Evolutionary conservation across 2,797 vertebrate genomes (phyloP).

Genomic region (Kryptolebias ocellatus): DNA sequence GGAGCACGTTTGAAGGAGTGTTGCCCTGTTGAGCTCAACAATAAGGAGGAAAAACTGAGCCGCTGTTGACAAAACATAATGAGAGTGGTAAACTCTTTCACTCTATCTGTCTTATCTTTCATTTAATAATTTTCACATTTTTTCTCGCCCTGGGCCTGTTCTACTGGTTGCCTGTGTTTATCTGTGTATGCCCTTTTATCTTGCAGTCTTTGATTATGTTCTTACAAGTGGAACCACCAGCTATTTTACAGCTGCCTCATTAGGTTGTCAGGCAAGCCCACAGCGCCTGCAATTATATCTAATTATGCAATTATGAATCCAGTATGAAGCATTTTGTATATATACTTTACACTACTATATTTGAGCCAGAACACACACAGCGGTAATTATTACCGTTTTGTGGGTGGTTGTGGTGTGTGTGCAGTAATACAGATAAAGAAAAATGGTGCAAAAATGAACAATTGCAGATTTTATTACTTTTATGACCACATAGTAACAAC

Average conservation of each 20-base stretch:
- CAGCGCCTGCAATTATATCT: conserved; percentile 71
- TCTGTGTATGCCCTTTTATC: conserved; percentile 65
- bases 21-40: conserved; percentile 33
- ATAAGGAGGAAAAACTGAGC: conserved; percentile 22
- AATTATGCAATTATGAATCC: conserved; percentile 74
- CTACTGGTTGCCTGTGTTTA: conserved; percentile 48
- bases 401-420: conserved; percentile 25
- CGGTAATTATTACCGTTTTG: conserved; percentile 51
- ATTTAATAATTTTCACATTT: conserved; percentile 29
- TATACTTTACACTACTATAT: conserved; percentile 51
- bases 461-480: conserved; percentile 12
- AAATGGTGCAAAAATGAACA: conserved; percentile 12
- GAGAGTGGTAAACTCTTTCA: conserved; percentile 36
- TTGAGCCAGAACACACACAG: conserved; percentile 32
- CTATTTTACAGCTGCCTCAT: conserved; percentile 69
- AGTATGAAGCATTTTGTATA: conserved; percentile 51
- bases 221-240: conserved; percentile 66
- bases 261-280: conserved; percentile 68
- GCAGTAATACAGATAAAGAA: conserved; percentile 15
- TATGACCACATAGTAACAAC: neutral
- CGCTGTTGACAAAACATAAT: conserved; percentile 54
- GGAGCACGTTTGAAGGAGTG: conserved; percentile 21
- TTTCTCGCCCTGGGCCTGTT: conserved; percentile 31
- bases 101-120: conserved; percentile 20
- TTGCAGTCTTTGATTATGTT: conserved; percentile 71